These are phyloP conservation scores for Oreotrochilus melanogaster DNA, from an alignment of 2,113 vertebrate genomes.

Conservation along the genomic window DNA sequence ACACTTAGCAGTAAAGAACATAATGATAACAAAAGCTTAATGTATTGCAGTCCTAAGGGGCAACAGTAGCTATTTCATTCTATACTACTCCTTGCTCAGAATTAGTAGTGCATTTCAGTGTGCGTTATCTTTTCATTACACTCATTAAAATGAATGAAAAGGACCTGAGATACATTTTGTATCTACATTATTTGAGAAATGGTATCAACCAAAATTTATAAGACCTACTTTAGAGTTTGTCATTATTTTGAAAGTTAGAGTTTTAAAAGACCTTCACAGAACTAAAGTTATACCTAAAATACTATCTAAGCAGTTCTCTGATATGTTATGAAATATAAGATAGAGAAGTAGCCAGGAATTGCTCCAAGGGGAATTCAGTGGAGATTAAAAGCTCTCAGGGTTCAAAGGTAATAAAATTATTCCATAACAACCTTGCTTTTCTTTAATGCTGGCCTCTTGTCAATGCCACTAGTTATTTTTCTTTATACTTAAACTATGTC, in stretches of 20 bases:
- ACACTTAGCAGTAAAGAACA: slow-evolving; percentile 24
- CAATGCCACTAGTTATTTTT: not conserved
- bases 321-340: not conserved
- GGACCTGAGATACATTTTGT: not conserved
- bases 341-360: not conserved
- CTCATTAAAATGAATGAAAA: slow-evolving; percentile 45
- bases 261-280: not conserved
- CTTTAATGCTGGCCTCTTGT: not conserved
- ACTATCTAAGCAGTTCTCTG: not conserved
- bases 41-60: slow-evolving; percentile 24
- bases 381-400: not conserved
- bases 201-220: not conserved
- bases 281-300: not conserved
- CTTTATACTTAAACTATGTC: not conserved
- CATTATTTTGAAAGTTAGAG: not conserved
- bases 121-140: slow-evolving; percentile 30
- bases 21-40: slow-evolving; percentile 42
- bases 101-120: not conserved
- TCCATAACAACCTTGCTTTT: not conserved
- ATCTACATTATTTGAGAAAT: not conserved
- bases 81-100: not conserved
- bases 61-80: not conserved
- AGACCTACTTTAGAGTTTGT: not conserved
- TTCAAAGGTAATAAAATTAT: slow-evolving; percentile 13
- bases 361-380: not conserved